phyloP scores from a whole-genome alignment of 2,113 vertebrate genomes.

The Corvus hawaiiensis region DNA sequence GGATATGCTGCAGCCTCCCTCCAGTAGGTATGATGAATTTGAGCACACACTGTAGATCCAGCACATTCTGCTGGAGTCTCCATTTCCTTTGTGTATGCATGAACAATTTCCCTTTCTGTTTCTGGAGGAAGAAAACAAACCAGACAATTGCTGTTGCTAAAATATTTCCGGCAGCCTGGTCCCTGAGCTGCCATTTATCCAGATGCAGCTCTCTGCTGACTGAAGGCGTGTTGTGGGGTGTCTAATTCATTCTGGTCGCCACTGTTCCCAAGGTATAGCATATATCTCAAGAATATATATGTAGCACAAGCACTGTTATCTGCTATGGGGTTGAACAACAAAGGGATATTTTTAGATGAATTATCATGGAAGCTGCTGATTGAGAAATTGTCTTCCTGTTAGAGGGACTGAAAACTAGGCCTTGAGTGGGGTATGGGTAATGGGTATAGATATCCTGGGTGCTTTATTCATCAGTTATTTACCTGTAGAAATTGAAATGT shows the following conservation, averaged over 20 bases:
- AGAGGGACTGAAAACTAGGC: neutral
- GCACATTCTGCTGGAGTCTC: neutral
- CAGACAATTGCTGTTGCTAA: neutral
- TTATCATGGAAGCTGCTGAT: neutral
- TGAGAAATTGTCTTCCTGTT: neutral
- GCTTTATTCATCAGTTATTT: neutral
- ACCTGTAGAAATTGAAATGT: neutral
- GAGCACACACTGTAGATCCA: neutral
- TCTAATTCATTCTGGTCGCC: neutral
- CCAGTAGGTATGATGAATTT: neutral
- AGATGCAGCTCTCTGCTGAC: neutral
- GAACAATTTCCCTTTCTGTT: neutral
- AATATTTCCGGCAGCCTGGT: neutral
- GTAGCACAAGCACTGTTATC: neutral
- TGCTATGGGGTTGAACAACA: neutral
- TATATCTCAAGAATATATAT: neutral
- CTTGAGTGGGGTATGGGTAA: neutral
- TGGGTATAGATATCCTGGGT: neutral
- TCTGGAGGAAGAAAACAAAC: neutral
- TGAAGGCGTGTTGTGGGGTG: accelerated
- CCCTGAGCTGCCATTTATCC: neutral
- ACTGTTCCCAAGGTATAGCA: neutral
- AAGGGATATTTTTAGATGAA: neutral
- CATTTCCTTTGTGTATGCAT: neutral
- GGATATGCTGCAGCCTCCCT: neutral